phyloP scores from a whole-genome alignment of 92 coral and sea anemone genomes.

The Heliopora coerulea region DNA sequence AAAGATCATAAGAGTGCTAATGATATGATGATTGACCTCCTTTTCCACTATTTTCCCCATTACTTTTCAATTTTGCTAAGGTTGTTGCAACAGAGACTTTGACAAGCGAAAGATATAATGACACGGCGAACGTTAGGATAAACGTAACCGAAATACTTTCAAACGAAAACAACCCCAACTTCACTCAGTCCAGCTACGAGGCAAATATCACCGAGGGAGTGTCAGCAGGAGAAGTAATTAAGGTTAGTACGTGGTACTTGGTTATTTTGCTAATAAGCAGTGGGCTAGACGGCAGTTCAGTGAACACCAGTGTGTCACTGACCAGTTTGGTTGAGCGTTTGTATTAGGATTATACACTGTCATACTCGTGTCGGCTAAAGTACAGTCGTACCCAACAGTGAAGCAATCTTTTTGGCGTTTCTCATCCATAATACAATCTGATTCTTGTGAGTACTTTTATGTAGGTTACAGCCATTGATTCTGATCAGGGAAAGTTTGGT shows the following conservation, averaged over 20 bases:
- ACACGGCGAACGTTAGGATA: conserved; percentile 3
- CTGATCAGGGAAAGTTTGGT: conserved; percentile 12
- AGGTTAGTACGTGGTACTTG: conserved; percentile 7
- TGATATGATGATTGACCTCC: too few species aligned
- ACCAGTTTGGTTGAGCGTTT: too few species aligned
- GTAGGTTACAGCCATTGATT: conserved; percentile 24
- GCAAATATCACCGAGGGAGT: conserved; percentile 25
- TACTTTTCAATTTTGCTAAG: background rate
- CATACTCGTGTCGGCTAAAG: too few species aligned
- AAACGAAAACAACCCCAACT: conserved; percentile 57
- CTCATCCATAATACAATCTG: background rate
- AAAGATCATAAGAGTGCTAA: too few species aligned
- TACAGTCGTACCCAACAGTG: too few species aligned
- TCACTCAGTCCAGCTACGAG: conserved; percentile 16
- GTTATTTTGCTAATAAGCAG: too few species aligned
- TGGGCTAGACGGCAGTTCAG: too few species aligned
- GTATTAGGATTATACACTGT: too few species aligned
- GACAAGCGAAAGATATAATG: conserved; percentile 7
- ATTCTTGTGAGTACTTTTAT: background rate
- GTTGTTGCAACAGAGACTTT: conserved; percentile 24
- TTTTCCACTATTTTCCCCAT: background rate
- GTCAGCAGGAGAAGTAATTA: background rate
- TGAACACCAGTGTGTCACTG: too few species aligned
- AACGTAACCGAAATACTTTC: conserved; percentile 28
- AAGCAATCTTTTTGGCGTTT: too few species aligned